Evolutionary conservation across 2,888 invertebrate species (phyloP).

Genomic region (Creontiades dilutus): DNA sequence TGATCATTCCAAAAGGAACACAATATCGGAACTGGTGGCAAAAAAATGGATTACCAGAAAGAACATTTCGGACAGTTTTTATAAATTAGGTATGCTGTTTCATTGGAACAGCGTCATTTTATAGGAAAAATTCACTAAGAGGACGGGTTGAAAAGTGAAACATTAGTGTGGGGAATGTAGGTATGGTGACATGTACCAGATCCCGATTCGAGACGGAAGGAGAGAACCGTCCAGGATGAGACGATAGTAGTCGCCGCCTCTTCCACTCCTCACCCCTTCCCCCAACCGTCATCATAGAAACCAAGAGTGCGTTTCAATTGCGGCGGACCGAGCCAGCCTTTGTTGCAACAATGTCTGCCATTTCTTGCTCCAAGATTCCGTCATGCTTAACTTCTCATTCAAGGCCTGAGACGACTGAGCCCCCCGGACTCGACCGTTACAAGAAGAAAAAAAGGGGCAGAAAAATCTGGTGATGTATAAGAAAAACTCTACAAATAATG

Average conservation of each 20-base stretch:
- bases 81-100: no score
- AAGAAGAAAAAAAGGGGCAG: neutral
- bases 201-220: neutral
- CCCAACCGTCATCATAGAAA: conserved; percentile 31
- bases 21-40: no score
- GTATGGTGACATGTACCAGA: neutral
- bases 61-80: no score
- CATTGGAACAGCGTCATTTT: no score
- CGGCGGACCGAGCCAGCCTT: neutral
- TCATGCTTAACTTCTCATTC: conserved; percentile 61
- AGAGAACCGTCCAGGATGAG: neutral
- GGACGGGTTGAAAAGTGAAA: neutral
- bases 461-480: neutral
- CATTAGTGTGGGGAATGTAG: neutral
- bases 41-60: no score
- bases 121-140: no score
- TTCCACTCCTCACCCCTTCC: neutral
- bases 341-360: conserved; percentile 52
- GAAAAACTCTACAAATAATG: no score
- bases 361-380: conserved; percentile 59
- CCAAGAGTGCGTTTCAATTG: conserved; percentile 62
- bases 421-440: conserved; percentile 25
- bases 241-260: neutral
- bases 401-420: conserved; percentile 15
- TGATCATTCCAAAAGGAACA: no score